These are phyloP conservation scores for Erebia ligea DNA, from an alignment of 2,888 invertebrate genomes.

Conservation along the genomic window DNA sequence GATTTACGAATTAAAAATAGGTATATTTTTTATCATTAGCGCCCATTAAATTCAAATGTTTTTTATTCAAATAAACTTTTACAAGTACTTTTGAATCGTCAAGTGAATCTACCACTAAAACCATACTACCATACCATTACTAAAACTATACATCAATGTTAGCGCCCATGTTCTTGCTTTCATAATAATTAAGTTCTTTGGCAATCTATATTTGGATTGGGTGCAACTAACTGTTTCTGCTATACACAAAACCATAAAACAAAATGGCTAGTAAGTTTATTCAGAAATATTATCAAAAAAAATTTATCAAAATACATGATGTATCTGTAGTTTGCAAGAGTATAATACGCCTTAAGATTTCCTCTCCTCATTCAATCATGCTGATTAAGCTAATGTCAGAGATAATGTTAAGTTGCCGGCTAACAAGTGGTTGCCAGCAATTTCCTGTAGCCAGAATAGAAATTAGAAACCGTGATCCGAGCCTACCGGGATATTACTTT, in stretches of 20 bases:
- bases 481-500: constrained; percentile 62
- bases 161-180: neutral
- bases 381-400: constrained; percentile 46
- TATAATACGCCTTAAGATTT: constrained; percentile 17
- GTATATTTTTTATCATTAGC: neutral
- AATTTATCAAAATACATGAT: neutral
- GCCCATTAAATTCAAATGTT: no score
- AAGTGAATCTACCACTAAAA: no score
- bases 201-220: neutral
- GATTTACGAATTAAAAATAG: neutral
- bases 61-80: no score
- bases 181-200: no score
- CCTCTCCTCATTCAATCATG: constrained; percentile 24
- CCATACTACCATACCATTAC: no score
- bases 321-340: neutral
- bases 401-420: constrained; percentile 49
- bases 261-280: no score
- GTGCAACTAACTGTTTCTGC: no score
- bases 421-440: constrained; percentile 49
- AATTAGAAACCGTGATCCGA: constrained; percentile 62
- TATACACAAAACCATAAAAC: no score
- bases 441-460: constrained; percentile 48
- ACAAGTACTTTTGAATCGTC: no score
- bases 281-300: neutral
- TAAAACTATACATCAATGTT: no score